Evolutionary conservation across 1,140 invertebrate species (phyloP).

Genomic region (Aphis craccivora): DNA sequence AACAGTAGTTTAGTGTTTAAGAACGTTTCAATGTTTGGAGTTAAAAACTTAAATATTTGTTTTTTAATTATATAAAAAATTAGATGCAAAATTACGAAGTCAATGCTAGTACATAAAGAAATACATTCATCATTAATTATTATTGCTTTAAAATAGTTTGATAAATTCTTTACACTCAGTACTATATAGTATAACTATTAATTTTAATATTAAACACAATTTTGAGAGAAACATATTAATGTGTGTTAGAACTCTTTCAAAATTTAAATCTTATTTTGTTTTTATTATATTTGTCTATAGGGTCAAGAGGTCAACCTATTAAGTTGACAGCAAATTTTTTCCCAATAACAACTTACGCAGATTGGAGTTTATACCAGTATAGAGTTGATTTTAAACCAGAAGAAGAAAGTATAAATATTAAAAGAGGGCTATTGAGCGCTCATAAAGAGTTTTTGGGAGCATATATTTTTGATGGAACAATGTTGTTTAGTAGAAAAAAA

Average conservation of each 20-base stretch:
- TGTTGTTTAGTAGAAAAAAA: slow-evolving; percentile 64
- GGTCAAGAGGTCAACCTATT: background rate
- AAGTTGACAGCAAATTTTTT: slow-evolving; percentile 76
- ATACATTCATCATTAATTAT: no score
- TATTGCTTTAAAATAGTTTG: no score
- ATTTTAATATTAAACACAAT: background rate
- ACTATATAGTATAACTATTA: background rate
- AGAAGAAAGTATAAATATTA: slow-evolving; percentile 72
- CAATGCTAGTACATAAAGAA: no score
- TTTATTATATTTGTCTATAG: background rate
- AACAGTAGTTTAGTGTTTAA: no score
- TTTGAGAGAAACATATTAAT: background rate
- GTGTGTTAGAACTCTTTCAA: background rate
- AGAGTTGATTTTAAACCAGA: slow-evolving; percentile 79
- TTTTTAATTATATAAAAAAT: no score
- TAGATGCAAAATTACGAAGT: no score
- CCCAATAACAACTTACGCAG: slow-evolving; percentile 70
- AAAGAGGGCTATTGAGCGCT: slow-evolving; percentile 69
- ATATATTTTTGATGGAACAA: slow-evolving; percentile 68
- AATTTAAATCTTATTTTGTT: background rate
- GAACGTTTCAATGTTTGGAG: background rate
- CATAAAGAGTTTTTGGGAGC: slow-evolving; percentile 68
- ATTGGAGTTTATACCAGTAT: slow-evolving; percentile 84
- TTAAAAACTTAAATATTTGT: background rate
- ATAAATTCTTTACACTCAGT: background rate